Evolutionary conservation across 2,888 invertebrate genomes (phyloP), one percentile per base, ranked within the genome.

Genomic region (Hirtodrosophila cameraria): DNA sequence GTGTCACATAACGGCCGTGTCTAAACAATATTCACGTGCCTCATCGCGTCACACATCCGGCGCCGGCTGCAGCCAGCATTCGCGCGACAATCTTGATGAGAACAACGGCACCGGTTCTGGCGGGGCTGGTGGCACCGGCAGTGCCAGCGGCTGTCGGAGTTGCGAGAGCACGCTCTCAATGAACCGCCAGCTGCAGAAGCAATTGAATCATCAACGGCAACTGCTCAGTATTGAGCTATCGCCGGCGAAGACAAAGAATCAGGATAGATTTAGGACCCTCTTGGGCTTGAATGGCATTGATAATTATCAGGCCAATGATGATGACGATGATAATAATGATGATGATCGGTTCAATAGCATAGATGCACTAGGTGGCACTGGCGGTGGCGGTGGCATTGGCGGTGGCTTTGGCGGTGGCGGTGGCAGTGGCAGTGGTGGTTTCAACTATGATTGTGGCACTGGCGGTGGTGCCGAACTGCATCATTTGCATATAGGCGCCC

Each of bases 1-100:
- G 94, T 96, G 95, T 93, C 95, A 95, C 93, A 94, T 95, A 91
- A 92, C 92, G 92, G 92, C 93, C 73, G 86, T 90, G 75, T 88
- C 89, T 65, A 90, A 90, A 92, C 92, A 92, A 91, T 86, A 79
- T 73, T 87, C 89, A 59, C 88, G 87, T 48, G 86, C 82, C 72
- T 85, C 88, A 71, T 88, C 89, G 77, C 89, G 89, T 67, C 89
- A 89, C 63, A 89, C 89, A 57, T 89, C 89, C 52, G 89, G 89
- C 68, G 89, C 89, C 70, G 89, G 89, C 52, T 89, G 88, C 79
- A 89, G 88, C 74, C 88, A 88, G 85, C 88, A 89, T 50, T 89
- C 89, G 68, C 87, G 88, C 73, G 89, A 89, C 68, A 82, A 87
- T 78, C 87, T 92, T 90, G 92, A 89, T 52, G 88, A 89, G 45